Percentiles rank a stretch among this genome's conserved stretches.
These are phyloP conservation scores for Melieria omissa DNA, from an alignment of 2,888 invertebrate genomes.

Conservation along the genomic window DNA sequence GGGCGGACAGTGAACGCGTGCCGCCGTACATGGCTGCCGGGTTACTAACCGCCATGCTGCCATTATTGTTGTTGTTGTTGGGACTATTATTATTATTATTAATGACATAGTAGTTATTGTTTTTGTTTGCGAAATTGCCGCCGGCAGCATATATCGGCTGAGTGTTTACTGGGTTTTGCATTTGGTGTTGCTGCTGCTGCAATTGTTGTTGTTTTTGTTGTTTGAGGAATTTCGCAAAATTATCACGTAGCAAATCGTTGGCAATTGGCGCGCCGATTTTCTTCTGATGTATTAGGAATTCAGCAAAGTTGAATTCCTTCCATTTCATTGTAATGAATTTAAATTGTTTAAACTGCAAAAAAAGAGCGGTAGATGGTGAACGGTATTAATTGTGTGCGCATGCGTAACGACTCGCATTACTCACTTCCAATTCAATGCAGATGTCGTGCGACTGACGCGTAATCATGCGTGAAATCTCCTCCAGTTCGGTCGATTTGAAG, in stretches of 20 bases:
- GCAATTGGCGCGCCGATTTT: constrained; percentile 60
- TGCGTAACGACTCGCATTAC: constrained; percentile 27
- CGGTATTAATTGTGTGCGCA: neutral
- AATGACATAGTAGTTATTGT: constrained; percentile 46
- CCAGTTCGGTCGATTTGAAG: constrained; percentile 58
- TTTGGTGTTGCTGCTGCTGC: constrained; percentile 43
- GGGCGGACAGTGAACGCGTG: constrained; percentile 51
- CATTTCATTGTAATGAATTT: constrained; percentile 62
- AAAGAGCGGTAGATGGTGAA: constrained; percentile 9
- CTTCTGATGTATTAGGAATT: constrained; percentile 62
- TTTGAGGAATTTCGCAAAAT: constrained; percentile 59
- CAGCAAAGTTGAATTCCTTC: constrained; percentile 61
- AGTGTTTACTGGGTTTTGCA: constrained; percentile 38
- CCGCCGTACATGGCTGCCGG: constrained; percentile 33
- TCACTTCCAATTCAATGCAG: constrained; percentile 54
- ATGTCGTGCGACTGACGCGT: constrained; percentile 56
- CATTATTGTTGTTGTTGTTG: constrained; percentile 31
- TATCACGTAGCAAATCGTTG: constrained; percentile 59
- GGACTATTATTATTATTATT: constrained; percentile 46
- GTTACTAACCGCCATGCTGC: constrained; percentile 36
- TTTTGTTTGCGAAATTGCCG: constrained; percentile 38
- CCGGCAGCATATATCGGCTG: constrained; percentile 36
- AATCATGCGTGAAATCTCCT: constrained; percentile 54
- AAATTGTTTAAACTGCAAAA: constrained; percentile 54
- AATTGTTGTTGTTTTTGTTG: constrained; percentile 45